Percentiles rank a stretch among this genome's conserved stretches.
These are phyloP conservation scores for Ctenochaetus hawaiiensis DNA, from an alignment of 2,797 vertebrate genomes.

Conservation along the genomic window DNA sequence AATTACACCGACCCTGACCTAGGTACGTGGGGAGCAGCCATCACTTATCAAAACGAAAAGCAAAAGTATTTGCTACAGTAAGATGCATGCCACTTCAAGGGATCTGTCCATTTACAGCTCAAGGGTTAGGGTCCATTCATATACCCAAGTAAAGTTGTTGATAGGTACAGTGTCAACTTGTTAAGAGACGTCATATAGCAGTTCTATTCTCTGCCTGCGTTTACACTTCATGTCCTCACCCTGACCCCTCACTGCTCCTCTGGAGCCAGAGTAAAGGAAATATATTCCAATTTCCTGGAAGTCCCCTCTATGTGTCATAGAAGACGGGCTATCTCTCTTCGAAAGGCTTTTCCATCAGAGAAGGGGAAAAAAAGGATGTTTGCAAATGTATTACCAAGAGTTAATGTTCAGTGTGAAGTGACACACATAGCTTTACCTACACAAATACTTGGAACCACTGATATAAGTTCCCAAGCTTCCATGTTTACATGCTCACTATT, in stretches of 20 bases:
- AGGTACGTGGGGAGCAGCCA: slow-evolving; percentile 7
- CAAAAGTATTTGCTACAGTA: slow-evolving; percentile 33
- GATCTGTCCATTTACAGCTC: slow-evolving; percentile 45
- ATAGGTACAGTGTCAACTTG: background rate
- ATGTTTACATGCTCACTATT: slow-evolving; percentile 9
- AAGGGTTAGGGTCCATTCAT: slow-evolving; percentile 38
- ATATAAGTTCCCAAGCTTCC: slow-evolving; percentile 23
- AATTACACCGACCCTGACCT: background rate
- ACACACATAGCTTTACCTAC: slow-evolving; percentile 25
- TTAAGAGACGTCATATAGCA: background rate
- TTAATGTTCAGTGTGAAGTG: slow-evolving; percentile 34
- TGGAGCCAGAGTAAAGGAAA: slow-evolving; percentile 67
- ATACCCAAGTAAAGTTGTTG: background rate
- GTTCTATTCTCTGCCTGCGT: slow-evolving; percentile 20
- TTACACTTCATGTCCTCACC: slow-evolving; percentile 47
- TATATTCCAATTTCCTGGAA: slow-evolving; percentile 72
- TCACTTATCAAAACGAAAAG: slow-evolving; percentile 17
- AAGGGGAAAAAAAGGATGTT: slow-evolving; percentile 55
- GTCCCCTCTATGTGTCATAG: slow-evolving; percentile 44
- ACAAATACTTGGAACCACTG: slow-evolving; percentile 50
- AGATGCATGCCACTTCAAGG: slow-evolving; percentile 44
- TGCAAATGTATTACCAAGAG: slow-evolving; percentile 50
- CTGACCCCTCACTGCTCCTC: slow-evolving; percentile 38
- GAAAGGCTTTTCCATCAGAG: slow-evolving; percentile 39
- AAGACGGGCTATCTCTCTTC: slow-evolving; percentile 24